Evolutionary conservation across 2,888 invertebrate species (phyloP).

Genomic region (Resseliella maxima): DNA sequence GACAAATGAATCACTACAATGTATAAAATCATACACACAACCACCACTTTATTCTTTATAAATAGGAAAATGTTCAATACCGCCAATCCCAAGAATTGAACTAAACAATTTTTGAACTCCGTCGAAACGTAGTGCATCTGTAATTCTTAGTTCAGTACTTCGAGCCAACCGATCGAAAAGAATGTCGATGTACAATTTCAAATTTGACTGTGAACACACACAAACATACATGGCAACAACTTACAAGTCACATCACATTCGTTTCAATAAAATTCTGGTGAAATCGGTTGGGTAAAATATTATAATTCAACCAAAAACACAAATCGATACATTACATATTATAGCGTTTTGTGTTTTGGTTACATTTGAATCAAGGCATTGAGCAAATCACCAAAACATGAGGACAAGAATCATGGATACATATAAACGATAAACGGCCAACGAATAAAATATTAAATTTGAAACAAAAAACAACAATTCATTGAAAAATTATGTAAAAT

Average conservation of each 20-base stretch:
- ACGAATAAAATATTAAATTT: constrained; percentile 44
- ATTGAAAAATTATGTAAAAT: constrained; percentile 51
- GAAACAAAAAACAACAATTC: background rate
- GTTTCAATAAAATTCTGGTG: constrained; percentile 8
- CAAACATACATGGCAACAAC: background rate
- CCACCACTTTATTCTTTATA: background rate
- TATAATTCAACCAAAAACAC: background rate
- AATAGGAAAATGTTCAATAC: background rate
- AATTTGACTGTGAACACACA: background rate
- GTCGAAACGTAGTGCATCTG: background rate
- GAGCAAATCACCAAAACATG: constrained; percentile 40
- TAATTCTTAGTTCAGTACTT: background rate
- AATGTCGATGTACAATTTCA: background rate
- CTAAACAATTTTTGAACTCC: background rate
- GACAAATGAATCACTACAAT: constrained; percentile 45
- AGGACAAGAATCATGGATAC: background rate
- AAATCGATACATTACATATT: constrained; percentile 30
- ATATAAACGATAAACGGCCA: background rate
- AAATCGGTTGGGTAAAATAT: background rate
- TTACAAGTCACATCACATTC: constrained; percentile 46
- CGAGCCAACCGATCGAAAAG: background rate
- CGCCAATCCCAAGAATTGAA: background rate
- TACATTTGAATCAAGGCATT: background rate
- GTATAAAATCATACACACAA: background rate
- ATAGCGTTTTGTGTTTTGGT: background rate